Evolutionary conservation across 2,888 invertebrate genomes (phyloP).

Genomic region (Ichneumoninae sp.): DNA sequence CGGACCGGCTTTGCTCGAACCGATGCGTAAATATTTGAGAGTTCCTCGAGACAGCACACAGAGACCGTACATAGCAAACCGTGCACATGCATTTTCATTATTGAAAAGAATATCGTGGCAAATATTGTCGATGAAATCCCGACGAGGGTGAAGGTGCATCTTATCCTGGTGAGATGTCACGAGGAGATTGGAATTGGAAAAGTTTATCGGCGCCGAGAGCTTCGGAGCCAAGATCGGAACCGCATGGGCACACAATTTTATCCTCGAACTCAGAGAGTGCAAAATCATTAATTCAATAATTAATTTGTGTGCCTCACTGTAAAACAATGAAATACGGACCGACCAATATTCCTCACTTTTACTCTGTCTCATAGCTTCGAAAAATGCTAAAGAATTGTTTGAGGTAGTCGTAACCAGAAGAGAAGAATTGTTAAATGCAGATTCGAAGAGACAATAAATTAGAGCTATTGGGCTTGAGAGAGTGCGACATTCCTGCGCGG

Average conservation of each 20-base stretch:
- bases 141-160: constrained; percentile 37
- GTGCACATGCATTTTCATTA: constrained; percentile 45
- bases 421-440: neutral
- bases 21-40: constrained; percentile 58
- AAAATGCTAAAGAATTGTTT: neutral
- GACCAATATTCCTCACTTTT: neutral
- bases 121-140: constrained; percentile 44
- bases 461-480: constrained; percentile 3
- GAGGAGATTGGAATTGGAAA: neutral
- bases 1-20: constrained; percentile 35
- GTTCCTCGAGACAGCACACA: constrained; percentile 32
- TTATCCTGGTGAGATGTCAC: constrained; percentile 4
- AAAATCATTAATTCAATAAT: neutral
- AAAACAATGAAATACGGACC: neutral
- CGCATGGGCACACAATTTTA: neutral
- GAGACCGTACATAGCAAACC: constrained; percentile 1
- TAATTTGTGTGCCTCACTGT: neutral
- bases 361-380: neutral
- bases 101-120: constrained; percentile 19
- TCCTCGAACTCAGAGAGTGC: neutral
- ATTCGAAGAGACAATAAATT: neutral
- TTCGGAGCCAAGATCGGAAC: neutral
- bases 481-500: constrained; percentile 21
- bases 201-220: constrained; percentile 4
- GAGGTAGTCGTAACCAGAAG: neutral